Evolutionary conservation across 2,113 vertebrate genomes (phyloP).

Genomic region (Forbesichthys papilliferus): DNA sequence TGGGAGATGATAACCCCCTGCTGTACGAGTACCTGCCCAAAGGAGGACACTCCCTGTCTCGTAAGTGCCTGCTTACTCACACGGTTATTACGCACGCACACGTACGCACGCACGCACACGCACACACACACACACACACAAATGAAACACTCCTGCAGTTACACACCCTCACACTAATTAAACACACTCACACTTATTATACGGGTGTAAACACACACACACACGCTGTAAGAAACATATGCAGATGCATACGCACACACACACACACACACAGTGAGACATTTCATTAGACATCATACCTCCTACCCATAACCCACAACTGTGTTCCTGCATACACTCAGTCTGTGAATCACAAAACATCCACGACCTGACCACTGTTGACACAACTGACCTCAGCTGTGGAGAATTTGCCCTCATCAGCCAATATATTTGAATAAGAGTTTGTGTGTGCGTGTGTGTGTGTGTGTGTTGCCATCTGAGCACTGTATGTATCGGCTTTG

Average conservation of each 20-base stretch:
- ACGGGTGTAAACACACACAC: not conserved
- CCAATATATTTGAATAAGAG: conserved; percentile 17
- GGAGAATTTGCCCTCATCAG: conserved; percentile 35
- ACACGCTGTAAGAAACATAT: not conserved
- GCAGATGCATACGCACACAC: not conserved
- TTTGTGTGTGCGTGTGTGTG: conserved; percentile 7
- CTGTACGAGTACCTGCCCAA: conserved; percentile 97
- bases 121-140: conserved; percentile 13
- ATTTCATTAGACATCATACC: conserved; percentile 6
- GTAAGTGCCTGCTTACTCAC: conserved; percentile 83
- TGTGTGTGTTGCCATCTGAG: conserved; percentile 28
- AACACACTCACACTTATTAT: not conserved
- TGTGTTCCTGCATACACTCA: conserved; percentile 20
- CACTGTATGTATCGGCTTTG: conserved; percentile 32
- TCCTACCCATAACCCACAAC: not conserved
- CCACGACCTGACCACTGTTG: conserved; percentile 28
- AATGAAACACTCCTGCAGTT: not conserved
- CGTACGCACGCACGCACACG: not conserved
- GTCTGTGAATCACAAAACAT: conserved; percentile 26
- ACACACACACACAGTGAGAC: conserved; percentile 8
- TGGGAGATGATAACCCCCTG: conserved; percentile 91
- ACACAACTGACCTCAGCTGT: conserved; percentile 27
- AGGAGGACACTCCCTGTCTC: conserved; percentile 89
- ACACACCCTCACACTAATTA: conserved; percentile 11
- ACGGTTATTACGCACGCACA: conserved; percentile 22